Base-by-base conservation (phyloP, 2,797 vertebrate species). In the Prunella strophiata region DNA sequence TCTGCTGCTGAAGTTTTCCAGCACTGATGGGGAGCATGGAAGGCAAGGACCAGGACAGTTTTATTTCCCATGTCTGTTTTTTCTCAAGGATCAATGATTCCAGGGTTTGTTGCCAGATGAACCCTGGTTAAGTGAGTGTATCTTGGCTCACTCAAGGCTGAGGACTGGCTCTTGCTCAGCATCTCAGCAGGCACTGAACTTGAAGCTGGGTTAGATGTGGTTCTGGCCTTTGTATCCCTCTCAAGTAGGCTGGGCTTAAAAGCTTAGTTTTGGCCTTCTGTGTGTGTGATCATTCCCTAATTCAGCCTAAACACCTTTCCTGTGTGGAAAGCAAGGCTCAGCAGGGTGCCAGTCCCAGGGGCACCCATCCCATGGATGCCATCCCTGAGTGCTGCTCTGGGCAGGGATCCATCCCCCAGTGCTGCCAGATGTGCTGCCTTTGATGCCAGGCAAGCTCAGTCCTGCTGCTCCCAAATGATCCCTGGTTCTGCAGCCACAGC, bases 261-360 rank as follows among this genome's bases (percentile, higher is more conserved):
- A 88, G 30, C 65, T 52, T n/a, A 1, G 0, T 47, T 88, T 67
- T 88, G 85, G 54, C 73, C 17, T 65, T 71, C 27, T 5, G n/a
- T 29, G 27, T 9, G 5, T 11, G 34, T 14, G 43, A 34, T 13
- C 30, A 2, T n/a, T 67, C 55, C 74, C 17, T n/a, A 32, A 9
- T 2, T 57, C 11, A 34, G 23, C 57, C 43, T 11, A 17, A 87
- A 72, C 17, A 29, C 26, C 51, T 70, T 32, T 0, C 5, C 29
- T 45, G 58, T 11, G 10, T 1, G 1, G 3, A 29, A 29, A 22
- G 32, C 0, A 0, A 42, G n/a, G 45, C 65, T 16, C 47, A 34
- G 42, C 1, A 1, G 11, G 15, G 75, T 52, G 16, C 22, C 43
- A 13, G 58, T 47, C 16, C 76, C 9, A 4, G 25, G 72, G 55